These are phyloP conservation scores for Aphis gossypii DNA, from an alignment of 1,140 invertebrate species.

Conservation along the genomic window DNA sequence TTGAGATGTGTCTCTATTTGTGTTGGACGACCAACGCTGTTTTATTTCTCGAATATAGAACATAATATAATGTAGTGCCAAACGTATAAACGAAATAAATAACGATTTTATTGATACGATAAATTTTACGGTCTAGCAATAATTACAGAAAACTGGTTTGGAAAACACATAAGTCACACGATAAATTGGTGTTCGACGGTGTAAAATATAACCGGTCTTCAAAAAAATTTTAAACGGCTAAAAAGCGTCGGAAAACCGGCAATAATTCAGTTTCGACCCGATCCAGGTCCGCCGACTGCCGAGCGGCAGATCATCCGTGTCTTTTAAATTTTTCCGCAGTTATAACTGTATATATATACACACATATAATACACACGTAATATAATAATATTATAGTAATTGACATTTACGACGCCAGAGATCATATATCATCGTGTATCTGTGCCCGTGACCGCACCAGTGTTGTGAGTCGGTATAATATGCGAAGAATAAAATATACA, in stretches of 20 bases:
- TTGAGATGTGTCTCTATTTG: not conserved
- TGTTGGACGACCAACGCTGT: not conserved
- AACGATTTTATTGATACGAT: not conserved
- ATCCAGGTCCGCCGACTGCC: not conserved
- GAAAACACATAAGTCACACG: not conserved
- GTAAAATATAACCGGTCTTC: slow-evolving; percentile 21
- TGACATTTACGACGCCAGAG: slow-evolving; percentile 17
- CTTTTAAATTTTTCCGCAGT: slow-evolving; percentile 13
- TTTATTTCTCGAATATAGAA: not conserved
- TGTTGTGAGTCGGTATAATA: not conserved
- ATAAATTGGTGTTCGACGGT: not conserved
- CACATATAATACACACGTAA: not conserved
- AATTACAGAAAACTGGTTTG: slow-evolving; percentile 24
- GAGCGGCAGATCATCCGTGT: not conserved
- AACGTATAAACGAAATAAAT: not conserved
- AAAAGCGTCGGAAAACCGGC: slow-evolving; percentile 11
- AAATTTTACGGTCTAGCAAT: slow-evolving; percentile 23
- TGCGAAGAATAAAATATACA: not conserved
- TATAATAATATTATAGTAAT: slow-evolving; percentile 13
- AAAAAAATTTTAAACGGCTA: not conserved
- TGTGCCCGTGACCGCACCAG: not conserved
- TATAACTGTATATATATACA: not conserved
- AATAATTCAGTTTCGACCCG: not conserved
- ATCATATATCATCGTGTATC: slow-evolving; percentile 22
- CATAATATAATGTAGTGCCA: too few relatives aligned